Conservation (phyloP, 2,797 vertebrate species). For the Menidia menidia region DNA sequence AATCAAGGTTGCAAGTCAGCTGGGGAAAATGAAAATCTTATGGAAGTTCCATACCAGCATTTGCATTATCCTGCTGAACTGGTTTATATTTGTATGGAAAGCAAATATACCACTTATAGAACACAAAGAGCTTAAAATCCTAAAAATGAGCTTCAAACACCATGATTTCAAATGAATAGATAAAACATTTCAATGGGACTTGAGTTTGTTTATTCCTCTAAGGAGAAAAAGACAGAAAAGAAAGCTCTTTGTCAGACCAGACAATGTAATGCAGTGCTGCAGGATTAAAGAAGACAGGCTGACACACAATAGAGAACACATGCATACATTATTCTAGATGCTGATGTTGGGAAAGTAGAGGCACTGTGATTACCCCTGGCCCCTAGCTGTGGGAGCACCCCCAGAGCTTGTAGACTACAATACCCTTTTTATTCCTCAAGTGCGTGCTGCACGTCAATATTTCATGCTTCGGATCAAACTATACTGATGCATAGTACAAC, state of each 20-base stretch:
- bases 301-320: constrained; percentile 43
- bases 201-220: background rate
- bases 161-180: too few species aligned
- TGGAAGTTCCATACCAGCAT: constrained; percentile 51
- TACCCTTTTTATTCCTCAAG: constrained; percentile 55
- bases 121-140: constrained; percentile 13
- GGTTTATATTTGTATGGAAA: constrained; percentile 49
- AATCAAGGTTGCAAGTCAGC: background rate
- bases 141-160: constrained; percentile 15
- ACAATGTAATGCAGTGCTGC: constrained; percentile 23
- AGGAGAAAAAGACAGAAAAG: background rate
- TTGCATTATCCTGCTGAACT: constrained; percentile 72
- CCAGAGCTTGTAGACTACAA: constrained; percentile 37
- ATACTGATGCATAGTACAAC: background rate
- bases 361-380: constrained; percentile 36
- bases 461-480: constrained; percentile 11
- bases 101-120: constrained; percentile 43
- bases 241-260: background rate
- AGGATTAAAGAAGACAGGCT: constrained; percentile 18
- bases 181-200: too few species aligned
- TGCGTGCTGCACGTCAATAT: constrained; percentile 31
- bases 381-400: constrained; percentile 48
- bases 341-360: constrained; percentile 42
- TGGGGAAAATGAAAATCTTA: constrained; percentile 56
- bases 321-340: constrained; percentile 44